Base-by-base conservation (phyloP, 2,888 invertebrate genomes). In the Orthosia gracilis region DNA sequence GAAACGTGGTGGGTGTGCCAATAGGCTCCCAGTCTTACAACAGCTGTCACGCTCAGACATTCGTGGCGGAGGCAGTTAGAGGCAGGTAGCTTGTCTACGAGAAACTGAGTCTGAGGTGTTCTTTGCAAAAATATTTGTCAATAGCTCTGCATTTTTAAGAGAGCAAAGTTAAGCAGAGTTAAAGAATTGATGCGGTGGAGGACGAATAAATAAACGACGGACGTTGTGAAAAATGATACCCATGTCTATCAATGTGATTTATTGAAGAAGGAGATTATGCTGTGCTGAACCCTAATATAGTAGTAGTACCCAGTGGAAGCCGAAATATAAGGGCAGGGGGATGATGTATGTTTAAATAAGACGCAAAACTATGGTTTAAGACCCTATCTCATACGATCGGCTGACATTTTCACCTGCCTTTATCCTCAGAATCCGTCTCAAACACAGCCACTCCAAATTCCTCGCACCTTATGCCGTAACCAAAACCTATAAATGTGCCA, bases 401-500 rank as follows among this genome's bases (percentile, higher is more conserved):
- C 2, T 18, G 40, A n/a, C 58, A 0, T 5, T 55, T 47, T 47
- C 18, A 47, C 31, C 12, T 26, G 45, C 15, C 13, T 23, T 26
- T 9, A 61, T 40, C 21, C 0, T 52, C n/a, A 52, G 49, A 50
- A 50, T 45, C 3, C 12, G 21, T 31, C 45, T 55, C 47, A 57
- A 55, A 13, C 21, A 61, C 12, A 18, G 49, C 21, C 58, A 15
- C 18, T 50, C 64, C 54, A 45, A 63, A 76, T 73, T 80, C 58
- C 21, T 52, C 52, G 45, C 40, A 54, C 57, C 21, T 18, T 55
- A 49, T 52, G 57, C 54, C 17, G 66, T 63, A 76, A 68, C 76
- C 68, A 82, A 67, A 50, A 61, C 40, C 58, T 75, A 66, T 80
- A 77, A 74, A 80, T 80, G 66, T 80, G 80, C 75, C 75, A 77